Percentiles rank a stretch among this genome's conserved stretches.
Conservation (phyloP, 2,113 vertebrate genomes). For the Daubentonia madagascariensis region DNA sequence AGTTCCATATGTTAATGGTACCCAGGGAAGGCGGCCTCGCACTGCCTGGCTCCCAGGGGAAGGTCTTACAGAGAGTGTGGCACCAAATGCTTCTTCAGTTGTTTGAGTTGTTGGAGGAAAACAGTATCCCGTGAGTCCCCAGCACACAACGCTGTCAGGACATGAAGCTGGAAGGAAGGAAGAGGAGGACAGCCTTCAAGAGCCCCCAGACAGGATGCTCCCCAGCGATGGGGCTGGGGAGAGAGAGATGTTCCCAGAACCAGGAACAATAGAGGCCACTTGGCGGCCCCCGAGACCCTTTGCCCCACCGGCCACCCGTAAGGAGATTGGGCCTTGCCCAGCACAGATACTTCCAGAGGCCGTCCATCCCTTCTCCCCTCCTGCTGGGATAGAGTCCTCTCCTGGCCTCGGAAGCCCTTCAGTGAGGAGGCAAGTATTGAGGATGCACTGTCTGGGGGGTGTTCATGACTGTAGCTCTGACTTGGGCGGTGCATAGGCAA, state of each 20-base stretch:
- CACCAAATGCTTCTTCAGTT: background rate
- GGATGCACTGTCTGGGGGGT: too few species aligned
- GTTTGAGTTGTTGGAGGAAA: background rate
- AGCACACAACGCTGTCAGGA: background rate
- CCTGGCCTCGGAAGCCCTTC: background rate
- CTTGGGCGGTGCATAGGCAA: too few species aligned
- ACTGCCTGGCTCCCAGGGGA: fast-evolving
- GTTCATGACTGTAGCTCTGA: too few species aligned
- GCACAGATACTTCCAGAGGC: background rate
- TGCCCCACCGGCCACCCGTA: background rate
- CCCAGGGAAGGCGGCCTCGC: background rate
- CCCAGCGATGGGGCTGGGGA: background rate
- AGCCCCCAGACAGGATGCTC: background rate
- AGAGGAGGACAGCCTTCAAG: background rate
- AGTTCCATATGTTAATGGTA: background rate
- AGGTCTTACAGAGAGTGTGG: background rate
- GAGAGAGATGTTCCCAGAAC: background rate
- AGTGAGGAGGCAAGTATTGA: fast-evolving
- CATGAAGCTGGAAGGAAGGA: background rate
- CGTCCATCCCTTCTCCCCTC: fast-evolving
- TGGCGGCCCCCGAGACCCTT: background rate
- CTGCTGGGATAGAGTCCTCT: background rate
- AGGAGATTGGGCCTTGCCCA: fast-evolving
- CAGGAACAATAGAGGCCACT: fast-evolving
- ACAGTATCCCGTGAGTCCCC: background rate